Evolutionary conservation across 2,888 invertebrate species (phyloP).

Genomic region (Gari tellinella): DNA sequence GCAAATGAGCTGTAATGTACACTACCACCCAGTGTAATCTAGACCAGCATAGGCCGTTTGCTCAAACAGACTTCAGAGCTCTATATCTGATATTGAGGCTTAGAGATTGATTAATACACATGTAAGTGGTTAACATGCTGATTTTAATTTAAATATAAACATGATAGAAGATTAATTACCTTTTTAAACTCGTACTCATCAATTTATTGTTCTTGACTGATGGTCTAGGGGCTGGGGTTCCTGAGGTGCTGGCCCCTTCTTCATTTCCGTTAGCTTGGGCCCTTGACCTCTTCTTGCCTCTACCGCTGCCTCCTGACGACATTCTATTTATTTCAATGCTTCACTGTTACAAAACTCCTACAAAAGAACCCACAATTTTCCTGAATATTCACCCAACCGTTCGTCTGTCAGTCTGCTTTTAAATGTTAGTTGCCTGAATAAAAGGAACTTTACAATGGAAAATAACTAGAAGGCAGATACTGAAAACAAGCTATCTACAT

Average conservation of each 20-base stretch:
- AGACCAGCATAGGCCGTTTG: slow-evolving; percentile 9
- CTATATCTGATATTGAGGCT: background rate
- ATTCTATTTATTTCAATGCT: background rate
- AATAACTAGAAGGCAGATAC: no score
- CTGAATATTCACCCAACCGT: no score
- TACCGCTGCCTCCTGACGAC: slow-evolving; percentile 42
- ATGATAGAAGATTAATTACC: slow-evolving; percentile 32
- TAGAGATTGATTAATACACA: background rate
- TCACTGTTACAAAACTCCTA: no score
- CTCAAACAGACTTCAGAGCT: background rate
- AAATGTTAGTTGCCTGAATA: no score
- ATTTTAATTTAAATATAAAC: background rate
- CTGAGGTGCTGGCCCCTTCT: slow-evolving; percentile 56
- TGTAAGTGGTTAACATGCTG: background rate
- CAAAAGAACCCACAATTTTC: no score
- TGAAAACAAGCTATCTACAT: no score
- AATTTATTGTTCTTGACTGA: slow-evolving; percentile 60
- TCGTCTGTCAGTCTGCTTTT: no score
- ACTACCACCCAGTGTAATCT: slow-evolving; percentile 16
- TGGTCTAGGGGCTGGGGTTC: slow-evolving; percentile 43
- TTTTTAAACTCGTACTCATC: slow-evolving; percentile 69
- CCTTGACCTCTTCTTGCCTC: slow-evolving; percentile 60
- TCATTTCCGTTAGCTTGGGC: slow-evolving; percentile 58
- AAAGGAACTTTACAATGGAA: no score
- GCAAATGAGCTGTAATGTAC: slow-evolving; percentile 69